These are phyloP conservation scores for Alethe castanea DNA, from an alignment of 2,113 vertebrate species.

Conservation along the genomic window DNA sequence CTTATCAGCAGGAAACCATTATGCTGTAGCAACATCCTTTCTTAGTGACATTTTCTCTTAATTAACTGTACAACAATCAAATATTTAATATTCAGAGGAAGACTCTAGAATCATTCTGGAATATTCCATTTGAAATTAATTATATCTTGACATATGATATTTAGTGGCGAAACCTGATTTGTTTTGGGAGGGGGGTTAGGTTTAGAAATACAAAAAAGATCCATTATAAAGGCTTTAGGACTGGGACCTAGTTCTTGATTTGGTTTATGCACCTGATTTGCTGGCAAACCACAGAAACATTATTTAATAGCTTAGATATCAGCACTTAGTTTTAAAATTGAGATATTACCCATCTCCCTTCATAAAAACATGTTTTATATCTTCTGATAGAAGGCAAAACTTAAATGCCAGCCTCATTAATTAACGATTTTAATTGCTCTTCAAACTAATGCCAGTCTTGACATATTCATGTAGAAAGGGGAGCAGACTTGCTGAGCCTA, in stretches of 20 bases:
- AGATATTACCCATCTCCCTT: background rate
- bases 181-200: background rate
- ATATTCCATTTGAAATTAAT: background rate
- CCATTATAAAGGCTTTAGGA: background rate
- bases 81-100: conserved; percentile 43
- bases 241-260: background rate
- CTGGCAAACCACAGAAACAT: background rate
- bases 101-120: conserved; percentile 6
- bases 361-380: background rate
- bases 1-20: conserved; percentile 64
- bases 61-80: conserved; percentile 56
- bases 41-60: conserved; percentile 70
- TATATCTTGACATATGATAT: background rate
- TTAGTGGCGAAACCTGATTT: background rate
- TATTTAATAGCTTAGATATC: background rate
- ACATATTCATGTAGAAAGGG: background rate
- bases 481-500: background rate
- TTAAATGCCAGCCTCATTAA: background rate
- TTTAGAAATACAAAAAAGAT: background rate
- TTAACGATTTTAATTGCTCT: background rate
- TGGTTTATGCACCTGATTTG: background rate
- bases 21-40: conserved; percentile 56
- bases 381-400: background rate
- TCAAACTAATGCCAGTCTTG: background rate
- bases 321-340: background rate